These are phyloP conservation scores for Otolemur crassicaudatus DNA, from an alignment of 2,797 vertebrate genomes.

Conservation along the genomic window DNA sequence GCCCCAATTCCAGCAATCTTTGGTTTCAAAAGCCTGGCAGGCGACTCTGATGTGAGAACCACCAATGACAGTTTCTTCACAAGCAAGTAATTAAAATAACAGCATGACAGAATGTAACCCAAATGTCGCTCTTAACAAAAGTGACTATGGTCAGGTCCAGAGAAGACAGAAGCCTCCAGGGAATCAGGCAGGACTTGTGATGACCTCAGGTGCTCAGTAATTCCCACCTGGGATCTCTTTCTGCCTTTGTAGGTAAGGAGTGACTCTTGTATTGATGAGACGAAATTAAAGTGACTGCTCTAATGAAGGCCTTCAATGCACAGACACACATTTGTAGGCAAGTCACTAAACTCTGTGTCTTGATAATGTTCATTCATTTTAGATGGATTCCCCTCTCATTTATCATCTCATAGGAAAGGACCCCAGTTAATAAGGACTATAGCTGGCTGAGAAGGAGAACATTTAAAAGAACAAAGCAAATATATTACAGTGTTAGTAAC, in stretches of 20 bases:
- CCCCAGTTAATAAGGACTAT: background rate
- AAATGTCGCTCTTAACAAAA: background rate
- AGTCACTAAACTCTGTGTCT: background rate
- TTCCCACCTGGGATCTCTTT: background rate
- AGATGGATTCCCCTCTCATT: background rate
- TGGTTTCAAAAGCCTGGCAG: background rate
- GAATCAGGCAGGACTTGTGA: accelerated
- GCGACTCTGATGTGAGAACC: background rate
- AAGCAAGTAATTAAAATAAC: background rate
- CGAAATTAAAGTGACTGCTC: background rate
- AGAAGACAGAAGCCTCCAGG: background rate
- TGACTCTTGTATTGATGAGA: background rate
- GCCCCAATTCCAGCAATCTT: background rate
- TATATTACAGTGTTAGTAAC: background rate
- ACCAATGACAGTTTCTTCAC: accelerated
- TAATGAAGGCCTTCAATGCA: background rate
- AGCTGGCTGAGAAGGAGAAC: background rate
- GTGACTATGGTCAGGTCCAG: too few relatives aligned
- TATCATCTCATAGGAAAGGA: background rate
- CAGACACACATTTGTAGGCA: background rate
- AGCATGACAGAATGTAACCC: too few relatives aligned
- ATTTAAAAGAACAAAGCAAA: background rate
- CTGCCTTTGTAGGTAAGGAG: background rate
- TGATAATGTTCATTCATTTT: background rate
- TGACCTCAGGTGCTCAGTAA: accelerated